These are phyloP conservation scores for Rosalia funebris DNA, from an alignment of 2,888 invertebrate genomes.

Conservation along the genomic window DNA sequence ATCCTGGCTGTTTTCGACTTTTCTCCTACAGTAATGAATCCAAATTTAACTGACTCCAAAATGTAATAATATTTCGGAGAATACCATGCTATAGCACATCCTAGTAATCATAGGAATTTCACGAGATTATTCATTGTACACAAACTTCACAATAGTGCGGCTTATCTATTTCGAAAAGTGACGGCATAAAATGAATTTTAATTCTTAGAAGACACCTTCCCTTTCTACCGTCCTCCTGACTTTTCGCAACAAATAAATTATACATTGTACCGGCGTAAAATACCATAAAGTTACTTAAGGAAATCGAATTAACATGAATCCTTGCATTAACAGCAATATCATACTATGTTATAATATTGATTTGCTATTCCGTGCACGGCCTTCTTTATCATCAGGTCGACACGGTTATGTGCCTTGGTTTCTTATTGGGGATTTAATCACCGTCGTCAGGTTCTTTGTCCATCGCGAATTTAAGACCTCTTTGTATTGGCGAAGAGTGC, in stretches of 20 bases:
- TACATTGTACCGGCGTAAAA: neutral
- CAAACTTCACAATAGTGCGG: too few relatives aligned
- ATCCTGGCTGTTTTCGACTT: too few relatives aligned
- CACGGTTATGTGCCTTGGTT: slow-evolving; percentile 28
- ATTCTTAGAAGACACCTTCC: neutral
- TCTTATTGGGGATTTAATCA: slow-evolving; percentile 32
- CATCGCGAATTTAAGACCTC: neutral
- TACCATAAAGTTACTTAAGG: slow-evolving; percentile 13
- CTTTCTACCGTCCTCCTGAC: neutral
- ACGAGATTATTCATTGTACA: too few relatives aligned
- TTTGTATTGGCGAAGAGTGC: too few relatives aligned
- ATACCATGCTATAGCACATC: too few relatives aligned
- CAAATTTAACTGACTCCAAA: too few relatives aligned
- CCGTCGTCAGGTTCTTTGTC: neutral
- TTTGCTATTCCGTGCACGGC: slow-evolving; percentile 17
- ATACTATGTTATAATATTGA: slow-evolving; percentile 22
- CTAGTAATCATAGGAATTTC: too few relatives aligned
- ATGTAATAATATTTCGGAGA: too few relatives aligned
- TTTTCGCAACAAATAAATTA: neutral
- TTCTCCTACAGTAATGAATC: too few relatives aligned
- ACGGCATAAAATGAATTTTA: too few relatives aligned
- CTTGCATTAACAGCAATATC: slow-evolving; percentile 17
- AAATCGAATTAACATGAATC: slow-evolving; percentile 26
- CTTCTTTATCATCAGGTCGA: slow-evolving; percentile 24
- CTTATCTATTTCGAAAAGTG: too few relatives aligned